These are phyloP conservation scores for Pangasianodon hypophthalmus DNA, from an alignment of 2,113 vertebrate species.

Conservation along the genomic window DNA sequence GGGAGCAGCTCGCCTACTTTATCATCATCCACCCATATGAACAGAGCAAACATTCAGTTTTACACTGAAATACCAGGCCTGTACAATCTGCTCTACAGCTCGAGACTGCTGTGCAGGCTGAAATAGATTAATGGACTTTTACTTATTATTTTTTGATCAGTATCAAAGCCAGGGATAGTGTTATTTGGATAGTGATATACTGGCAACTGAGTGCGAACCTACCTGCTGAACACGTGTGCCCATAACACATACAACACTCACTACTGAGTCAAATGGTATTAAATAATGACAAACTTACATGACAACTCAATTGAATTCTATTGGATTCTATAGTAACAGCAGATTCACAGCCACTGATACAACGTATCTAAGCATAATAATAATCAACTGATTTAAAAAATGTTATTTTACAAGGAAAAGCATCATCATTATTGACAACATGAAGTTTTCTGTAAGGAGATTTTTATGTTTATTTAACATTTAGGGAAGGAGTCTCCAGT, in stretches of 20 bases:
- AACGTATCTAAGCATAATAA: not conserved
- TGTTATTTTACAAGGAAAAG: not conserved
- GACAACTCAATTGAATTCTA: not conserved
- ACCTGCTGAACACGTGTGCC: no score
- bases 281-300: not conserved
- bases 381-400: no score
- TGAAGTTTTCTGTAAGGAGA: no score
- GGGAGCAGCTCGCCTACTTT: conserved; percentile 26
- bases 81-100: not conserved
- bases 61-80: not conserved
- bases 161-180: not conserved
- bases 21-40: conserved; percentile 30
- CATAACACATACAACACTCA: not conserved
- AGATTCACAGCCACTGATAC: not conserved
- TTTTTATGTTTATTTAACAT: no score
- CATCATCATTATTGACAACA: not conserved
- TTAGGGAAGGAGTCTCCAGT: no score
- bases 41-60: conserved; percentile 13
- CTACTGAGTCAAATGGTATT: not conserved
- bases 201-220: no score
- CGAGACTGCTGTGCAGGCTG: not conserved
- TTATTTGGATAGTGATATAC: not conserved
- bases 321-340: not conserved
- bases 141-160: not conserved
- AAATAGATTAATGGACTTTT: not conserved